phyloP scores from a whole-genome alignment of 2,888 invertebrate genomes.

The Ophioninae sp. region DNA sequence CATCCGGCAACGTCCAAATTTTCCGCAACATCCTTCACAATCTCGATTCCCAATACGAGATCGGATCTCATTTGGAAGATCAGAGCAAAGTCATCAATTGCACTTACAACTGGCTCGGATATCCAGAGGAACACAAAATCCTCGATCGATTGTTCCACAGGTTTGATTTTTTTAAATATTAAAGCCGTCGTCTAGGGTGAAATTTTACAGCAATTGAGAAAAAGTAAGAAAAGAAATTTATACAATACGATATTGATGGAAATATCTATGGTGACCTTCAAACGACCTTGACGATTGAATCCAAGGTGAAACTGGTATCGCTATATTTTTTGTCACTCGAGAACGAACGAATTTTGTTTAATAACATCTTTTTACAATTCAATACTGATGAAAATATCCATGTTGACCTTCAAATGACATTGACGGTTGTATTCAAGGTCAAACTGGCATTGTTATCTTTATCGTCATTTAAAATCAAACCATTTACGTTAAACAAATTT shows the following conservation, averaged over 20 bases:
- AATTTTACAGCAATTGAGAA: neutral
- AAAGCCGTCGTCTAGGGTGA: neutral
- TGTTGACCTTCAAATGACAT: too few species aligned
- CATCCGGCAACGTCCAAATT: constrained; percentile 94
- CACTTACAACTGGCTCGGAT: constrained; percentile 96
- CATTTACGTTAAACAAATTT: neutral
- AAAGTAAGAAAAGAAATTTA: neutral
- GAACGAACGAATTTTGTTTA: too few species aligned
- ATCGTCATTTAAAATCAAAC: neutral
- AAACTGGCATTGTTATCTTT: too few species aligned
- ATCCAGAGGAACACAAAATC: constrained; percentile 87
- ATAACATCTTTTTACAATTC: too few species aligned
- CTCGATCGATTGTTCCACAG: constrained; percentile 89
- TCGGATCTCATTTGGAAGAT: constrained; percentile 96
- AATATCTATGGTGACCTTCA: too few species aligned
- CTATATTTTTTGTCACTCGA: too few species aligned
- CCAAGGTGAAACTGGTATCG: too few species aligned
- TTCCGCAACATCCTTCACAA: constrained; percentile 96
- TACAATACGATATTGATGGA: too few species aligned
- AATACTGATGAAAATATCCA: too few species aligned
- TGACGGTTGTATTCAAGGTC: too few species aligned
- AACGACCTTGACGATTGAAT: too few species aligned
- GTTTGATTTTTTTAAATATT: constrained; percentile 66
- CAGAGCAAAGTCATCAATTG: constrained; percentile 97
- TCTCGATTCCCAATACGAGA: constrained; percentile 94